A percentile compares a stretch with the other conserved stretches of the same genome.
Evolutionary conservation across 1,140 invertebrate genomes (phyloP).

Genomic region (Penaeus indicus): DNA sequence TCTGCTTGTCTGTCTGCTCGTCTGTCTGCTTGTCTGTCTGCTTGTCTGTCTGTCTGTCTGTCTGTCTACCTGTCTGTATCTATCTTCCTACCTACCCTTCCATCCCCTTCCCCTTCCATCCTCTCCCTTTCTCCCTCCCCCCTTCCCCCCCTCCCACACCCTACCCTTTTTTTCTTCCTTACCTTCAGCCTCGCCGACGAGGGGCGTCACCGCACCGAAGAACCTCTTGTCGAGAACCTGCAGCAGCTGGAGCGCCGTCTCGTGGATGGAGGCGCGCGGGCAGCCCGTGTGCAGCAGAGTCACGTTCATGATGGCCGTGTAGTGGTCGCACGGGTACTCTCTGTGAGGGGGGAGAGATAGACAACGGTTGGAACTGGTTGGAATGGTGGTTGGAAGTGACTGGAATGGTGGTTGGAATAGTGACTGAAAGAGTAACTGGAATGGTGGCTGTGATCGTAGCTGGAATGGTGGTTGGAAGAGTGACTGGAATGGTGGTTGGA

Average conservation of each 20-base stretch:
- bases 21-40: too few relatives aligned
- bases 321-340: conserved; percentile 98
- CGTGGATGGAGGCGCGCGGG: conserved; percentile 89
- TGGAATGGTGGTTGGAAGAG: neutral
- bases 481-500: neutral
- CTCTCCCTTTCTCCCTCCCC: too few relatives aligned
- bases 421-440: neutral
- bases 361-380: neutral
- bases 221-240: conserved; percentile 95
- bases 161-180: neutral
- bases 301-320: conserved; percentile 97
- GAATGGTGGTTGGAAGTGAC: neutral
- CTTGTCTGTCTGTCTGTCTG: too few relatives aligned
- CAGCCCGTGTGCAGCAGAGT: conserved; percentile 96
- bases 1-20: too few relatives aligned
- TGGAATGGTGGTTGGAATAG: neutral
- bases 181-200: conserved; percentile 69
- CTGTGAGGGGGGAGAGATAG: conserved; percentile 72
- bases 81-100: too few relatives aligned
- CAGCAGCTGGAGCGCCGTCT: conserved; percentile 92
- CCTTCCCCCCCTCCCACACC: too few relatives aligned
- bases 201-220: conserved; percentile 84
- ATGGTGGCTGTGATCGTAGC: neutral
- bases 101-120: too few relatives aligned
- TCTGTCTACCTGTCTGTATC: too few relatives aligned